Evolutionary conservation across 2,113 vertebrate species (phyloP).

Genomic region (Cebidichthys violaceus): DNA sequence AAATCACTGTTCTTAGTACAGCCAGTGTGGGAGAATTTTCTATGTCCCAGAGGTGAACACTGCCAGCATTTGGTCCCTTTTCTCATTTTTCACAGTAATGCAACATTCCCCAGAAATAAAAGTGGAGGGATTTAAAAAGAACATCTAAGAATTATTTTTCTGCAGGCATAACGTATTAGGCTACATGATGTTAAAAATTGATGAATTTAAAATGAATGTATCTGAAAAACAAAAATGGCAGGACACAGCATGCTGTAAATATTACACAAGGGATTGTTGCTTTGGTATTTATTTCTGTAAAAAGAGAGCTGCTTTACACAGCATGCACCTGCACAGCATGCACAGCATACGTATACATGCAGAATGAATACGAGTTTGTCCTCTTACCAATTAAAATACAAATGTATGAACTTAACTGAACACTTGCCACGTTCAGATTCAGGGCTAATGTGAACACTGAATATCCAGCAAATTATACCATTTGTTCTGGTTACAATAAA

Average conservation of each 20-base stretch:
- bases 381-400: not conserved
- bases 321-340: not conserved
- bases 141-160: conserved; percentile 19
- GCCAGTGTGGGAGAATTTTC: conserved; percentile 10
- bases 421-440: not conserved
- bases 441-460: not conserved
- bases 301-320: not conserved
- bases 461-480: not conserved
- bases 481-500: not conserved
- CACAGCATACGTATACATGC: not conserved
- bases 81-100: conserved; percentile 37
- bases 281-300: conserved; percentile 21
- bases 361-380: not conserved
- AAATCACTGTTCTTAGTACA: conserved; percentile 30
- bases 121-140: conserved; percentile 22
- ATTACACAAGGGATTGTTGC: conserved; percentile 15
- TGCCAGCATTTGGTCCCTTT: conserved; percentile 6
- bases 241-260: conserved; percentile 25
- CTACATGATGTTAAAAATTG: conserved; percentile 10
- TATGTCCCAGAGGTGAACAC: conserved; percentile 7
- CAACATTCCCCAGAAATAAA: conserved; percentile 9
- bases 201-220: conserved; percentile 28
- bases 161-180: conserved; percentile 1
- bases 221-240: conserved; percentile 9
- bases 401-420: not conserved